Conservation (phyloP, 2,797 vertebrate genomes). For the Neostethus bicornis region DNA sequence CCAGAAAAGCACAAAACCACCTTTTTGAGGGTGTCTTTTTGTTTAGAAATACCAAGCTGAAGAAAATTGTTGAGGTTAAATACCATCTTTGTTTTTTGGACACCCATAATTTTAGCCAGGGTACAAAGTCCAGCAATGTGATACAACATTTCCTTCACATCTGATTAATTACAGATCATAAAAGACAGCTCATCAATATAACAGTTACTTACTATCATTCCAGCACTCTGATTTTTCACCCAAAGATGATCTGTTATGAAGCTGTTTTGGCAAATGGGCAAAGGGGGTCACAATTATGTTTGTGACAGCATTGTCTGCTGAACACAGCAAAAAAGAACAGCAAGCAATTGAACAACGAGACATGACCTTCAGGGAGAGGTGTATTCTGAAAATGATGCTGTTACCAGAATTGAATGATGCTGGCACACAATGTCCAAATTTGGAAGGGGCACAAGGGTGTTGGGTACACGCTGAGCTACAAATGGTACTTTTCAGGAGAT, state of each 20-base stretch:
- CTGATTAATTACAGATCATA: not conserved
- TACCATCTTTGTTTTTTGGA: constrained; percentile 1
- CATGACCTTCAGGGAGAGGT: constrained; percentile 57
- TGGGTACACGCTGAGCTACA: constrained; percentile 63
- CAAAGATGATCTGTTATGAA: constrained; percentile 42
- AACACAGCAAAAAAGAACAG: constrained; percentile 38
- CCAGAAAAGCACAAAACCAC: no score
- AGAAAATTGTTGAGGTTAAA: constrained; percentile 7
- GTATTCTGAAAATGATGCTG: constrained; percentile 2
- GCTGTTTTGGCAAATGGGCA: not conserved
- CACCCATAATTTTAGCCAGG: not conserved
- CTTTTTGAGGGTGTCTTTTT: no score
- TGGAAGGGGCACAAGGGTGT: constrained; percentile 40
- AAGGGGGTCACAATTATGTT: constrained; percentile 55
- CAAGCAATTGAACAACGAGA: constrained; percentile 44
- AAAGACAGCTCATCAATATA: constrained; percentile 11
- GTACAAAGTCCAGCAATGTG: constrained; percentile 10
- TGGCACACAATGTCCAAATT: constrained; percentile 35
- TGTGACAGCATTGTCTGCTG: constrained; percentile 43
- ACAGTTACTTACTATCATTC: constrained; percentile 20
- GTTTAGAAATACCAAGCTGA: not conserved
- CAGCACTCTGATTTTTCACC: constrained; percentile 41
- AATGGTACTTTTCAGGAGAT: constrained; percentile 57
- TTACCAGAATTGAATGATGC: constrained; percentile 22
- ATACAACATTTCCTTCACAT: not conserved